Conservation (phyloP, 53 echinoderm and acorn worm genomes). For the Patiria pectinifera region DNA sequence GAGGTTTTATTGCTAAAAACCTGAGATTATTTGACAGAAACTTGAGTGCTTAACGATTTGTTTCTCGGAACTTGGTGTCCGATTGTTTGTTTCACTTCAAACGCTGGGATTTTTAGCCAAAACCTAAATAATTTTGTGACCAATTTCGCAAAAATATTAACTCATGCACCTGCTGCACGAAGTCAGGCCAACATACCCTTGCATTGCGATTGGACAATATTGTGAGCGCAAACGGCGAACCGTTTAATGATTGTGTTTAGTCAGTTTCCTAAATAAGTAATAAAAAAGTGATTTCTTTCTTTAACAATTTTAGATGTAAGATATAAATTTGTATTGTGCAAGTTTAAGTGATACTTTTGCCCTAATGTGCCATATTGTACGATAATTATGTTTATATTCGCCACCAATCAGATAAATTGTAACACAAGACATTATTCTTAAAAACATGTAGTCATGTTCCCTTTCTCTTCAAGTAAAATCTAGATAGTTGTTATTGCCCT, state of each 20-base stretch:
- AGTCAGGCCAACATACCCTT: background rate
- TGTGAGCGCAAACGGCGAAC: background rate
- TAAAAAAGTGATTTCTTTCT: background rate
- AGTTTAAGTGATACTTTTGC: background rate
- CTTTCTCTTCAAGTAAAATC: background rate
- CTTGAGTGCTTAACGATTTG: background rate
- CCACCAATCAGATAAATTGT: constrained; percentile 28
- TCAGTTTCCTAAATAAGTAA: background rate
- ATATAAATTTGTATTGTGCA: background rate
- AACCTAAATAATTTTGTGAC: background rate
- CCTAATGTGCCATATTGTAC: background rate
- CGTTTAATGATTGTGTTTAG: background rate
- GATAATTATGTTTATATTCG: background rate
- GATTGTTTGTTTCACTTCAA: background rate
- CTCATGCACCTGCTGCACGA: background rate
- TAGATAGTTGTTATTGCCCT: background rate
- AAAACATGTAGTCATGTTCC: constrained; percentile 15
- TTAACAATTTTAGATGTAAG: background rate
- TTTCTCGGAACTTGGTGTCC: background rate
- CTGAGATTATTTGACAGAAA: background rate
- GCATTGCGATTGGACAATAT: background rate
- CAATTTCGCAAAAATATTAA: background rate
- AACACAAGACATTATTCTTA: background rate
- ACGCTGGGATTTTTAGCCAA: background rate
- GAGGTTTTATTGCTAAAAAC: background rate